phyloP scores from a whole-genome alignment of 2,888 invertebrate species.

The Parelbella ahira region DNA sequence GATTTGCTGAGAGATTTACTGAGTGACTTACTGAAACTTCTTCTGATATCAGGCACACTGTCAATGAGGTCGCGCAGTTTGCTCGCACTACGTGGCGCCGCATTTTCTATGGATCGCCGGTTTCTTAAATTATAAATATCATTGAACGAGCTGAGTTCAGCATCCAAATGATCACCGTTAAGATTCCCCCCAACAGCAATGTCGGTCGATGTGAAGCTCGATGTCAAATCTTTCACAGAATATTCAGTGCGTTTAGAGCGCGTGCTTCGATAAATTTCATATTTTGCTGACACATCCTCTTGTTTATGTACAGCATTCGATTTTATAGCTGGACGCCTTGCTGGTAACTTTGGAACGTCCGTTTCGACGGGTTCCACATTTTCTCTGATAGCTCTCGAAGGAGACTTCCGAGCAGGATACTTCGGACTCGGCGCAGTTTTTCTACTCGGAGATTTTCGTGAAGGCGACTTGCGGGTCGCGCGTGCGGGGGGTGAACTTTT shows the following conservation, averaged over 20 bases:
- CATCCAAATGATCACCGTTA: constrained; percentile 46
- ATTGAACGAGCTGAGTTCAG: constrained; percentile 35
- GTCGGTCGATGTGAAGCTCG: constrained; percentile 36
- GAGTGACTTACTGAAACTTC: constrained; percentile 51
- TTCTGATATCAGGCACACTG: constrained; percentile 51
- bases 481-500: constrained; percentile 62
- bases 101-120: constrained; percentile 53
- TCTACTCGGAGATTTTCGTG: constrained; percentile 72
- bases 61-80: constrained; percentile 54
- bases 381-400: constrained; percentile 48
- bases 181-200: constrained; percentile 43
- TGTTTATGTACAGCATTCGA: too few relatives aligned
- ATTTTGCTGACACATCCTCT: constrained; percentile 45
- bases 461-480: constrained; percentile 40
- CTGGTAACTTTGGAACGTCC: constrained; percentile 50
- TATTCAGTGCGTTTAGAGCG: constrained; percentile 60
- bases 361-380: constrained; percentile 45
- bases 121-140: constrained; percentile 53
- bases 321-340: constrained; percentile 53
- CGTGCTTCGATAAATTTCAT: constrained; percentile 49
- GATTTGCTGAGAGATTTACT: constrained; percentile 53
- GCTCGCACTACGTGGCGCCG: constrained; percentile 58
- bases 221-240: constrained; percentile 52
- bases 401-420: constrained; percentile 69
- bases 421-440: constrained; percentile 67